Evolutionary conservation across 2,888 invertebrate genomes (phyloP).

Genomic region (Acronicta alni): DNA sequence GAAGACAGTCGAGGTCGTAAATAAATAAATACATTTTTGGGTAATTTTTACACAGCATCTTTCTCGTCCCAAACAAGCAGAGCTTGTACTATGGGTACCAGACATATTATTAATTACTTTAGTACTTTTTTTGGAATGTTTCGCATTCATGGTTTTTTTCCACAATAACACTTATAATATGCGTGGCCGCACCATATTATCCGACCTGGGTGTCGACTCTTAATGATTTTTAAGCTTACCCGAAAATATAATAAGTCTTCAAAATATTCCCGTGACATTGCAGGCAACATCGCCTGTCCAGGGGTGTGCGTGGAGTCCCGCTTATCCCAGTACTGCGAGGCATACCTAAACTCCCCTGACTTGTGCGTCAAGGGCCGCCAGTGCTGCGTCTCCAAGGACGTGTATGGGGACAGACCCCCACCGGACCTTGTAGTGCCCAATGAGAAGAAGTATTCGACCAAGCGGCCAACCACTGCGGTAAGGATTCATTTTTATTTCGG

Average conservation of each 20-base stretch:
- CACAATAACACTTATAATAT: too few relatives aligned
- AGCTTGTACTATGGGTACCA: too few relatives aligned
- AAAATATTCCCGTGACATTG: conserved; percentile 33
- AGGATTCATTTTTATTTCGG: conserved; percentile 29
- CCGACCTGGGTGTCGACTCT: too few relatives aligned
- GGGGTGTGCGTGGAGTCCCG: conserved; percentile 95
- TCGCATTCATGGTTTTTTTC: too few relatives aligned
- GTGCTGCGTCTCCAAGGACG: conserved; percentile 95
- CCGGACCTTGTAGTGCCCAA: conserved; percentile 92
- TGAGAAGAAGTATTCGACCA: conserved; percentile 82
- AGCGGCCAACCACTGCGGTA: conserved; percentile 79
- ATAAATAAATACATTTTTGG: too few relatives aligned
- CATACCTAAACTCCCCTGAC: conserved; percentile 92
- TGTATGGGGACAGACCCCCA: conserved; percentile 92
- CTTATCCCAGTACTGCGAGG: conserved; percentile 96
- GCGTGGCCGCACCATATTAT: too few relatives aligned
- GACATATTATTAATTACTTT: too few relatives aligned
- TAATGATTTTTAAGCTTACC: too few relatives aligned
- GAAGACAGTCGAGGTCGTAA: too few relatives aligned
- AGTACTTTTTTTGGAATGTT: too few relatives aligned
- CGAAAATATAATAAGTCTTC: not conserved
- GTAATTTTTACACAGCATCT: too few relatives aligned
- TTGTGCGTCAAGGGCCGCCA: conserved; percentile 93
- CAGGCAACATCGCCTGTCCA: conserved; percentile 91
- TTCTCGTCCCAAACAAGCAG: too few relatives aligned